A percentile compares a stretch with the other conserved stretches of the same genome.
Evolutionary conservation across 2,113 vertebrate genomes (phyloP).

Genomic region (Microcebus lehilahytsara): DNA sequence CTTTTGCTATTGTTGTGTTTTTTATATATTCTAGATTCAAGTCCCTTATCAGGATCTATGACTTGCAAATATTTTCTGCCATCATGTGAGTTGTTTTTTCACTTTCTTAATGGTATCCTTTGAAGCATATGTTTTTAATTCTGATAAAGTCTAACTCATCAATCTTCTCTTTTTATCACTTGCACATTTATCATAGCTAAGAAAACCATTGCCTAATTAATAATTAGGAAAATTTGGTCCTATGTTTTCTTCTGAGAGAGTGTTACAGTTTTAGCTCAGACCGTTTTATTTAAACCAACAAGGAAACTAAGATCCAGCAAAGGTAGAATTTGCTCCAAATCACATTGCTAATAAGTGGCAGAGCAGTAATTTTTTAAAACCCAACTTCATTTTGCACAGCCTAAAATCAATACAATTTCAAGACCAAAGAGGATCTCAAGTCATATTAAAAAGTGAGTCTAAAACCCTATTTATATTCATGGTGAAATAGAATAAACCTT

Average conservation of each 20-base stretch:
- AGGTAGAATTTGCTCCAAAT: neutral
- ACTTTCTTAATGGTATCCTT: neutral
- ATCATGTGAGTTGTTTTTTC: neutral
- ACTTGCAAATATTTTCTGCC: neutral
- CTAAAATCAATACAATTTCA: conserved; percentile 10
- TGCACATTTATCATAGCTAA: neutral
- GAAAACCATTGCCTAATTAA: neutral
- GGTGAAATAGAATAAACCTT: conserved; percentile 28
- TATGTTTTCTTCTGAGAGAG: neutral
- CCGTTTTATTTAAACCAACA: neutral
- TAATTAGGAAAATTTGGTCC: neutral
- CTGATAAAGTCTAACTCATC: neutral
- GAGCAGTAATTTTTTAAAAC: neutral
- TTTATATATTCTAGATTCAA: neutral
- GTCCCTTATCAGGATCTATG: neutral
- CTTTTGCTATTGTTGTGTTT: neutral
- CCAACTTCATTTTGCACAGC: neutral
- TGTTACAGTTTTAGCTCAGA: neutral
- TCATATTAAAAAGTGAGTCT: neutral
- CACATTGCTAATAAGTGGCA: neutral
- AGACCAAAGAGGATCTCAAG: neutral
- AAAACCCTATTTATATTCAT: neutral
- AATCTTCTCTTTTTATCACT: neutral
- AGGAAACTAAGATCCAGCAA: neutral
- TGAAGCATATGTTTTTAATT: conserved; percentile 14